phyloP scores from a whole-genome alignment of 1,140 invertebrate genomes.

The Bradysia coprophila region DNA sequence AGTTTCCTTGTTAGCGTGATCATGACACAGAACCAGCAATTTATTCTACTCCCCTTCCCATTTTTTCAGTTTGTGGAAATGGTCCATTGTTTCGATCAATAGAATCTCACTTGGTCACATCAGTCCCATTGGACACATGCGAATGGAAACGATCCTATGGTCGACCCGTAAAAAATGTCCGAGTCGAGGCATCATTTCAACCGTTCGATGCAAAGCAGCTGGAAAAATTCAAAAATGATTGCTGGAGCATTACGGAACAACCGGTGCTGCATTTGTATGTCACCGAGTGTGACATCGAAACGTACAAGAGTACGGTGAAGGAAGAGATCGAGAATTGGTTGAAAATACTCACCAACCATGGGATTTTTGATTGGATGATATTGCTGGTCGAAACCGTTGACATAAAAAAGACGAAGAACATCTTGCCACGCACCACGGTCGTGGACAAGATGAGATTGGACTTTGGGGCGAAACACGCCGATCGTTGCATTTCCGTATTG shows the following conservation, averaged over 20 bases:
- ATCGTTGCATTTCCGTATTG: slow-evolving; percentile 74
- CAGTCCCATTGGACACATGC: slow-evolving; percentile 64
- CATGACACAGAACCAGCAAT: too few relatives aligned
- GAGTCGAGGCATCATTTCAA: slow-evolving; percentile 67
- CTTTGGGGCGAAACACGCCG: slow-evolving; percentile 79
- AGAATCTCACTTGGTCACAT: slow-evolving; percentile 51
- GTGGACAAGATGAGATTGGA: slow-evolving; percentile 87
- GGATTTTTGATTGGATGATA: slow-evolving; percentile 85
- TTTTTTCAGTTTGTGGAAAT: too few relatives aligned
- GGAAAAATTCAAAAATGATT: slow-evolving; percentile 33
- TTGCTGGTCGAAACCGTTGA: slow-evolving; percentile 84
- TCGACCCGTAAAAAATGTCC: slow-evolving; percentile 60
- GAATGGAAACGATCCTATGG: slow-evolving; percentile 82
- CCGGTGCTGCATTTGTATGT: slow-evolving; percentile 90
- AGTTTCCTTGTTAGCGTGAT: too few relatives aligned
- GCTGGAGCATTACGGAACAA: slow-evolving; percentile 59
- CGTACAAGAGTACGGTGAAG: slow-evolving; percentile 65
- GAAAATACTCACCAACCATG: slow-evolving; percentile 48
- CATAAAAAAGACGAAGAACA: slow-evolving; percentile 76
- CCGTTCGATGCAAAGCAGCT: slow-evolving; percentile 55
- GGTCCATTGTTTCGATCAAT: slow-evolving; percentile 70
- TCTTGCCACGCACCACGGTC: slow-evolving; percentile 80
- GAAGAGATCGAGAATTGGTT: slow-evolving; percentile 84
- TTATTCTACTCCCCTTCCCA: too few relatives aligned
- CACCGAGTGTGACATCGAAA: slow-evolving; percentile 87